Conservation (phyloP, 2,113 vertebrate genomes). For the Lonchura striata region DNA sequence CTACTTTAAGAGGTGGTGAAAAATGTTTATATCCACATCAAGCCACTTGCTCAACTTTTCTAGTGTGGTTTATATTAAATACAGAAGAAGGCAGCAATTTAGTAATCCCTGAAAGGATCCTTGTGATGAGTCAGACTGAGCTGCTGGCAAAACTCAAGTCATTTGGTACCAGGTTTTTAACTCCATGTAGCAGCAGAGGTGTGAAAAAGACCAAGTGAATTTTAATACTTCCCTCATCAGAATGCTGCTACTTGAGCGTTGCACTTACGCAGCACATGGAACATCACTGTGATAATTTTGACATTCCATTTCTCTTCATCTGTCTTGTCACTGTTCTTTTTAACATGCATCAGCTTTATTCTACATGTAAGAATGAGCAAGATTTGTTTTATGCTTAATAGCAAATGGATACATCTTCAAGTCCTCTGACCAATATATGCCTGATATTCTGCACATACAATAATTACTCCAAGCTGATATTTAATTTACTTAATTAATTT, state of each 20-base stretch:
- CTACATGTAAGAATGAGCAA: not conserved
- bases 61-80: constrained; percentile 30
- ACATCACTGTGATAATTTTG: not conserved
- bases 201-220: not conserved
- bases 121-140: constrained; percentile 21
- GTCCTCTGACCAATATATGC: not conserved
- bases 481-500: constrained; percentile 44
- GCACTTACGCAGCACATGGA: not conserved
- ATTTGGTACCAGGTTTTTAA: constrained; percentile 6
- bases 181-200: not conserved
- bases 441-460: not conserved
- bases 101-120: constrained; percentile 30
- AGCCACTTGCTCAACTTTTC: constrained; percentile 1
- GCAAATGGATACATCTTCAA: not conserved
- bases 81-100: not conserved
- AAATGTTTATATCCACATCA: not conserved
- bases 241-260: not conserved
- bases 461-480: not conserved
- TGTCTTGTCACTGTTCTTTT: not conserved
- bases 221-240: not conserved
- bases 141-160: not conserved
- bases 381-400: not conserved
- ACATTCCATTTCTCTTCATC: not conserved
- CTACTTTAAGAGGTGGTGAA: not conserved
- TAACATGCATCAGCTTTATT: not conserved